Evolutionary conservation across 2,888 invertebrate genomes (phyloP).

Genomic region (Harpalus rufipes): DNA sequence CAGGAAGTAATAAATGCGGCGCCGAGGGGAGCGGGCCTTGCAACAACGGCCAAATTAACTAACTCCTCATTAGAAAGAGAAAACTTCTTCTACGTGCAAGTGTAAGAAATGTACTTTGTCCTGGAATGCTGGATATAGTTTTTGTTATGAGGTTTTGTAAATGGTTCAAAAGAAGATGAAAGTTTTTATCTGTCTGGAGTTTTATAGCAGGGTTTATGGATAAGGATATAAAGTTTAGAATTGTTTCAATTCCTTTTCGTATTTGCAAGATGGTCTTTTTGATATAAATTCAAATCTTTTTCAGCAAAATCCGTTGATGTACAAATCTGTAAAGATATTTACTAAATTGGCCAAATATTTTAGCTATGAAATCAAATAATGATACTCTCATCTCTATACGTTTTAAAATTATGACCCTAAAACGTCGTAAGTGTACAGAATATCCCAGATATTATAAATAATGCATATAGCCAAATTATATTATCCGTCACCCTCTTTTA

Average conservation of each 20-base stretch:
- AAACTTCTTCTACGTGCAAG: neutral
- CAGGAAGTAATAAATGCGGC: slow-evolving; percentile 67
- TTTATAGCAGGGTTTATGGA: slow-evolving; percentile 1
- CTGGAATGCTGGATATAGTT: too few species aligned
- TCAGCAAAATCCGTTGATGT: neutral
- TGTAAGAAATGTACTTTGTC: neutral
- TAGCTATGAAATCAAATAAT: too few species aligned
- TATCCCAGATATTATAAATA: too few species aligned
- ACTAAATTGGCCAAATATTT: too few species aligned
- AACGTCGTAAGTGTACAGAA: too few species aligned
- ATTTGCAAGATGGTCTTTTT: neutral
- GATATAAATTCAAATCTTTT: neutral
- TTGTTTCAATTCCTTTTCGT: neutral
- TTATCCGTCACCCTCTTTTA: too few species aligned
- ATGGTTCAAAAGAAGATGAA: neutral
- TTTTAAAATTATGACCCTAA: too few species aligned
- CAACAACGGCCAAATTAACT: slow-evolving; percentile 67
- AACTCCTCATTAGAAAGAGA: slow-evolving; percentile 61
- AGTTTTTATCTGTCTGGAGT: neutral
- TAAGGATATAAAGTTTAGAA: neutral
- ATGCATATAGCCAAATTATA: too few species aligned
- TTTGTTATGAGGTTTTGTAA: neutral
- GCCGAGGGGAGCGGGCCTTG: slow-evolving; percentile 53
- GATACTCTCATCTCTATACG: too few species aligned
- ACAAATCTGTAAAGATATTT: too few species aligned